Percentiles rank a stretch among this genome's conserved stretches.
Conservation (phyloP, 2,797 vertebrate genomes). For the Liasis olivaceus region DNA sequence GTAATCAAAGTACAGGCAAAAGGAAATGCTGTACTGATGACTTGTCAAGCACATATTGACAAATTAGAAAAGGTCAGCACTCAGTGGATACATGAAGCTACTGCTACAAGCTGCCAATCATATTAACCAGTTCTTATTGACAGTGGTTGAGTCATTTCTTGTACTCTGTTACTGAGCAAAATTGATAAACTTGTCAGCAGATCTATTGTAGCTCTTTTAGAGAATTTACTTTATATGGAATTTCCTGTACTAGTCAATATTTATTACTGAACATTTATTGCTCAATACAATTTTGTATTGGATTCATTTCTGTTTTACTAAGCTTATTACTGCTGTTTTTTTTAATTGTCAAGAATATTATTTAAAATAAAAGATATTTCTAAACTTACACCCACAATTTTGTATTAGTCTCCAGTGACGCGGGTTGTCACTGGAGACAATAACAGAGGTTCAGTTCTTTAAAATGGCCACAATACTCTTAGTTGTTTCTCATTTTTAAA, state of each 20-base stretch:
- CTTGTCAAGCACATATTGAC: background rate
- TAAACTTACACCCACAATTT: no score
- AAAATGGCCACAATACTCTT: background rate
- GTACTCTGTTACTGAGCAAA: background rate
- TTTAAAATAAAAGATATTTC: background rate
- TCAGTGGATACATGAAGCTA: background rate
- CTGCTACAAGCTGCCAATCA: background rate
- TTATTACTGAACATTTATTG: background rate
- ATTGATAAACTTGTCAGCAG: background rate
- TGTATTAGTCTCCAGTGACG: background rate
- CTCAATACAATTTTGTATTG: background rate
- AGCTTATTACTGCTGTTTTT: no score
- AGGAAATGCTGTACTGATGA: background rate
- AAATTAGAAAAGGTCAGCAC: background rate
- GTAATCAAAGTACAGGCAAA: background rate
- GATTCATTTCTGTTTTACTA: background rate
- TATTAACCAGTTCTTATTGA: background rate
- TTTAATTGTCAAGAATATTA: background rate
- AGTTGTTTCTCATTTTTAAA: background rate
- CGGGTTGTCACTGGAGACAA: background rate
- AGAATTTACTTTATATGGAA: background rate
- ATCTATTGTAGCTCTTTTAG: background rate
- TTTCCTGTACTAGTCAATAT: background rate
- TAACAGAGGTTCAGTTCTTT: background rate
- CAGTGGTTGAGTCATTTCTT: background rate